Evolutionary conservation across 2,113 vertebrate species (phyloP), one percentile per base, ranked within the genome.

Genomic region (Nothoprocta perdicaria): DNA sequence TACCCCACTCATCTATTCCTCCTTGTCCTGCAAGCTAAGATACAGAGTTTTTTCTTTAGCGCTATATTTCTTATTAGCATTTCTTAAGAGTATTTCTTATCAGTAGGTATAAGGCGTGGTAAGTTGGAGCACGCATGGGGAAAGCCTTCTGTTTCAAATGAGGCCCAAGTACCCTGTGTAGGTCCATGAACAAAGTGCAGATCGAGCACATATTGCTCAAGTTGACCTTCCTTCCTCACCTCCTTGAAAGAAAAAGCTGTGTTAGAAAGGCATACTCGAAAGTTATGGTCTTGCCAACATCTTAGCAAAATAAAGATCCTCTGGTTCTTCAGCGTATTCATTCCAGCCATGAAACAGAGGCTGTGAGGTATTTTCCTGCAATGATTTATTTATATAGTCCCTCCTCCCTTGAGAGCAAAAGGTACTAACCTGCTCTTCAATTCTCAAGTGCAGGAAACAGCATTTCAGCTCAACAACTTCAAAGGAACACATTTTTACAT

Each of bases 361-460:
- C 17, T 2, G 9, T 5, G 75, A 50, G 1, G 1, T 65, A 80
- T 40, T 67, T 82, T 45, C 40, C 61, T 72, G 43, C 33, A 65
- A 52, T 80, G 68, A 83, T 83, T 87, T 83, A 92, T 93, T 94
- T 83, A 88, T 61, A 81, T 33, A 75, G 79, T 66, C 77, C 66
- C 62, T 92, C 61, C 84, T 69, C 67, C 74, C 91, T 94, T 55
- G 16, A 93, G 89, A 46, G 72, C 41, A 83, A 83, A 94, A 93
- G 67, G 45, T 73, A 91, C n/a, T 91, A 78, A 71, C 52, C 77
- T 1, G 52, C 79, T 92, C 76, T 92, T 87, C 40, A 80, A 53
- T 65, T 85, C 61, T 83, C 27, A 87, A 94, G 76, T 83, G 72
- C 72, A 95, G 94, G 92, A 93, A 95, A 43, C 38, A 50, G 72